These are phyloP conservation scores for Tiliacea aurago DNA, from an alignment of 2,888 invertebrate species.

Conservation along the genomic window DNA sequence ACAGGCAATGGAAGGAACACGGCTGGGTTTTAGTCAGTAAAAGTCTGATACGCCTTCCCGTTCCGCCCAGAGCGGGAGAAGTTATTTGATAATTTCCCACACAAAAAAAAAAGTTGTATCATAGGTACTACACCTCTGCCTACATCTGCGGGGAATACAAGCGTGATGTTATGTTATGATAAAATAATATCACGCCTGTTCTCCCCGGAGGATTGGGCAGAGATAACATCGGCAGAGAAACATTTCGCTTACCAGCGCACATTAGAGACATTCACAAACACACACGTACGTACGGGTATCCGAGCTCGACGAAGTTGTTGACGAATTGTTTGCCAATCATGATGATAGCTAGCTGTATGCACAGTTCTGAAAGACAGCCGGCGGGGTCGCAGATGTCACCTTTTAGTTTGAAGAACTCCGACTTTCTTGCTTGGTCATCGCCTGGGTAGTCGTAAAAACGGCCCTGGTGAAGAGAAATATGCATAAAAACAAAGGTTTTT, in stretches of 20 bases:
- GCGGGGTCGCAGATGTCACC: constrained; percentile 97
- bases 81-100: too few species aligned
- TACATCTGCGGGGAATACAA: too few species aligned
- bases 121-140: too few species aligned
- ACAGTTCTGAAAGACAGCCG: constrained; percentile 97
- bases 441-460: constrained; percentile 97
- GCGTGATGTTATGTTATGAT: too few species aligned
- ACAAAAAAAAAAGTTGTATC: too few species aligned
- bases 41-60: too few species aligned
- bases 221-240: not conserved
- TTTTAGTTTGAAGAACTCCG: constrained; percentile 94
- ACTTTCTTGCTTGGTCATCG: constrained; percentile 93
- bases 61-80: too few species aligned
- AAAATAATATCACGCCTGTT: too few species aligned
- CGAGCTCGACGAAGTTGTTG: constrained; percentile 97
- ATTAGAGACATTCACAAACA: constrained; percentile 54
- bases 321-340: constrained; percentile 99
- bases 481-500: not conserved
- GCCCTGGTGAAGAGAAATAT: constrained; percentile 88
- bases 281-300: constrained; percentile 94
- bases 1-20: too few species aligned
- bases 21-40: too few species aligned
- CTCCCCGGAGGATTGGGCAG: too few species aligned
- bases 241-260: not conserved
- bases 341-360: constrained; percentile 97